Evolutionary conservation across 2,113 vertebrate genomes (phyloP).

Genomic region (Delphinus delphis): DNA sequence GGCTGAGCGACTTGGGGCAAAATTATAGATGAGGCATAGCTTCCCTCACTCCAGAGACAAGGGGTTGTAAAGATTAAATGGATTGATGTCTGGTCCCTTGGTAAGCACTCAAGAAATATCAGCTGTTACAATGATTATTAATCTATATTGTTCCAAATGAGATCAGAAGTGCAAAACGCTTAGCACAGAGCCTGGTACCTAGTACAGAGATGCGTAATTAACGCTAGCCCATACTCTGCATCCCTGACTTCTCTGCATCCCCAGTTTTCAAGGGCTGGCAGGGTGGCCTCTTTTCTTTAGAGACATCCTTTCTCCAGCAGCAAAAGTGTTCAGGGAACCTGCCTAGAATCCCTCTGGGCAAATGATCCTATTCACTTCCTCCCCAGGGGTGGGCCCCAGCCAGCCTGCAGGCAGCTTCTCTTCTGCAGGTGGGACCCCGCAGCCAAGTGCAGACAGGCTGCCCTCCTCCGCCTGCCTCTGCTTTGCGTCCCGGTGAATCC

Average conservation of each 20-base stretch:
- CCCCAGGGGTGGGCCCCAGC: not conserved
- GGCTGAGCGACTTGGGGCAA: not conserved
- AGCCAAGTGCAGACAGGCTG: not conserved
- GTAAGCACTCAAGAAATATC: not conserved
- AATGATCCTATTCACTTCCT: not conserved
- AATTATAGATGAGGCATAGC: not conserved
- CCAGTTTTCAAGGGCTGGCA: not conserved
- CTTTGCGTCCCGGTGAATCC: not conserved
- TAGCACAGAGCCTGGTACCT: not conserved
- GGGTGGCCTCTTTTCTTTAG: not conserved
- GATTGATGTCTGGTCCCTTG: not conserved
- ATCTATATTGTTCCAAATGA: not conserved
- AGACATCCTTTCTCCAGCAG: not conserved
- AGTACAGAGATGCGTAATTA: not conserved
- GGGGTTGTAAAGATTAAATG: not conserved
- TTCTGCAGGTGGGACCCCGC: not conserved
- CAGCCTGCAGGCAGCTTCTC: not conserved
- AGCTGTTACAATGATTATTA: not conserved
- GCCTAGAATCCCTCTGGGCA: not conserved
- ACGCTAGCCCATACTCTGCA: not conserved
- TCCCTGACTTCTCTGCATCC: not conserved
- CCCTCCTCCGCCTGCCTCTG: not conserved
- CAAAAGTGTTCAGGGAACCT: not conserved
- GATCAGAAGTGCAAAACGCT: not conserved
- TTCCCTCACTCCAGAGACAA: not conserved